These are phyloP conservation scores for Cynopterus sphinx DNA, from an alignment of 2,797 vertebrate species.

Conservation along the genomic window DNA sequence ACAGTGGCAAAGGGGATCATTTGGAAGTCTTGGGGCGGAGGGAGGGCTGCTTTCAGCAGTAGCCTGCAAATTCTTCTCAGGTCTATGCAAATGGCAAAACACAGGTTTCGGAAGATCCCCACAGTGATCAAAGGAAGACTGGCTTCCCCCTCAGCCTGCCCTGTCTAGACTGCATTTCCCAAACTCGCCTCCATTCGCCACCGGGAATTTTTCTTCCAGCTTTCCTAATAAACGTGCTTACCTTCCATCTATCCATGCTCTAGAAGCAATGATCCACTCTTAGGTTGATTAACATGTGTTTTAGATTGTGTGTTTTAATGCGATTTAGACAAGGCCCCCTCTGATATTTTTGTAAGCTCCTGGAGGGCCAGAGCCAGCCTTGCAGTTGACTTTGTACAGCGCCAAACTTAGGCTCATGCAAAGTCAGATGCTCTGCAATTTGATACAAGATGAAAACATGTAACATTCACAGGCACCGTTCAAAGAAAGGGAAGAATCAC, in stretches of 20 bases:
- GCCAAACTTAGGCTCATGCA: background rate
- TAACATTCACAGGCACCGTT: background rate
- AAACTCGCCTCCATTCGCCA: background rate
- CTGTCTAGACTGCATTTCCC: background rate
- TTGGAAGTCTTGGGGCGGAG: conserved; percentile 44
- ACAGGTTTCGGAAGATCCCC: conserved; percentile 42
- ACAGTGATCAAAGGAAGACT: conserved; percentile 37
- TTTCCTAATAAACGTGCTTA: background rate
- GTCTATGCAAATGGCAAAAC: conserved; percentile 11
- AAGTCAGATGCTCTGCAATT: background rate
- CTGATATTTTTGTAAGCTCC: background rate
- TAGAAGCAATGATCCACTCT: background rate
- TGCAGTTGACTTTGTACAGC: background rate
- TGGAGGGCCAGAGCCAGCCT: background rate
- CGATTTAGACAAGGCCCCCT: background rate
- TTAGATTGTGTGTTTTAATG: background rate
- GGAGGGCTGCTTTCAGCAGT: background rate
- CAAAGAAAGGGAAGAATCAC: background rate
- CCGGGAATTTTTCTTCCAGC: background rate
- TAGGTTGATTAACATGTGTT: background rate
- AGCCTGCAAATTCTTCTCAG: conserved; percentile 53
- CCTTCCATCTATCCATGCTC: background rate
- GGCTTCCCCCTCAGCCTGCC: background rate
- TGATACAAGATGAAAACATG: background rate
- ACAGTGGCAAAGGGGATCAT: background rate